Base-by-base conservation (phyloP, 2,797 vertebrate genomes). In the Cuniculus paca region DNA sequence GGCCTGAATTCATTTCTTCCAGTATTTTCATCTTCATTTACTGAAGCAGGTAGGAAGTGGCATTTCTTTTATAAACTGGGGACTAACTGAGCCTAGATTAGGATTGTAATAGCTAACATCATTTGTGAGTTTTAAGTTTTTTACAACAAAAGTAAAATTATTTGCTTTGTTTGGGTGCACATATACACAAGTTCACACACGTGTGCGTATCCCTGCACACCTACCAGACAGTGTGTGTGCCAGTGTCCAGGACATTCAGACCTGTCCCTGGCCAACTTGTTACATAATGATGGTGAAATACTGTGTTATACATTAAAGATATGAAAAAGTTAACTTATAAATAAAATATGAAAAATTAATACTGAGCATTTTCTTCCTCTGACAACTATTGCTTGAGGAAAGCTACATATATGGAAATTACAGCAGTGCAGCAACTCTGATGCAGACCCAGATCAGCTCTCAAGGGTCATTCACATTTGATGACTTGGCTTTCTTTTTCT, bases 391-490 rank as follows among this genome's bases (percentile, higher is more conserved):
- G 45, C 36, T 72, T 84, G 39, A 52, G 39, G 31, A 72, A 48
- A 79, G 26, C 13, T 60, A 16, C 3, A 42, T 24, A 77, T 8
- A 82, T 36, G 65, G n/a, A 68, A 52, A 63, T 48, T 20, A 26
- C 0, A 61, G 16, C 7, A 78, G 45, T 6, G 20, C 3, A 79
- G 19, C 4, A 26, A 31, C 31, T 1, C 19, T 34, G 63, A 6
- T 22, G 26, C 22, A 63, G n/a, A 61, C 36, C 19, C 60, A 45
- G 26, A 24, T 28, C 28, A 28, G 2, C 20, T 45, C 36, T 74
- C 28, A 2, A 0, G 1, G n/a, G 28, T 8, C 36, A 45, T 78
- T 31, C 61, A 19, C 17, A 12, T 24, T 0, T 13, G 36, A 19
- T 56, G 16, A 45, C 10, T 5, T 2, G 12, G 31, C 36, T 60